Base-by-base conservation (phyloP, 1,140 invertebrate species). In the Meloidogyne floridensis region DNA sequence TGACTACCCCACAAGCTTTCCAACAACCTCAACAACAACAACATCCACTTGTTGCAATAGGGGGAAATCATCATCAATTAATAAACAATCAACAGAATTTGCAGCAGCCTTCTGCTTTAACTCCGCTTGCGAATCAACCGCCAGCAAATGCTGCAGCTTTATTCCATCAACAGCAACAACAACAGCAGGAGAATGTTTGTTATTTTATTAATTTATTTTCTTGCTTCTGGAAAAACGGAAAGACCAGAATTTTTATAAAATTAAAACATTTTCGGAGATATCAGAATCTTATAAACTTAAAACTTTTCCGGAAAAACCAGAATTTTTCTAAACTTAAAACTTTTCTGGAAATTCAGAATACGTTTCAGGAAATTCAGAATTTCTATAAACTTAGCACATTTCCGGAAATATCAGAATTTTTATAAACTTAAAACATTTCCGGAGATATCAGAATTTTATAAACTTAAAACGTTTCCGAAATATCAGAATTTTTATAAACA, bases 121-220 rank as follows among this genome's bases (percentile, higher is more conserved):
- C 9, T 42, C 77, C 69, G 6, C 8, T 53, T 3, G 56, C 20
- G 2, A 59, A 75, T 42, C 80, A 74, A 65, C 0, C 32, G 15
- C 69, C 72, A n/a, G 76, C 54, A 76, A 42, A 20, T 20, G 78
- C 78, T 15, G 75, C 79, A 18, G 80, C 80, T 4, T 47, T 20
- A 56, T 47, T 56, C 13, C 77, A 76, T 3, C 79, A 80, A 15
- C 79, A 80, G 47, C 69, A 76, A 53, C 80, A 80, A 47, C 79
- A 80, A 18, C 47, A 54, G 15, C 59, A 65, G n/a, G 59, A 65
- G 4, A 65, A 65, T 65, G 59, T 65, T 65, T 65, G 59, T 65
- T n/a, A 0, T 65, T 65, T 65, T 65, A n/a, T 65, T 65, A n/a
- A 0, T 3, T 59, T 59, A 47, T 8, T 47, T 47, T 47, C 47